phyloP scores from a whole-genome alignment of 2,888 invertebrate genomes.

The Drosophila austrosaltans region DNA sequence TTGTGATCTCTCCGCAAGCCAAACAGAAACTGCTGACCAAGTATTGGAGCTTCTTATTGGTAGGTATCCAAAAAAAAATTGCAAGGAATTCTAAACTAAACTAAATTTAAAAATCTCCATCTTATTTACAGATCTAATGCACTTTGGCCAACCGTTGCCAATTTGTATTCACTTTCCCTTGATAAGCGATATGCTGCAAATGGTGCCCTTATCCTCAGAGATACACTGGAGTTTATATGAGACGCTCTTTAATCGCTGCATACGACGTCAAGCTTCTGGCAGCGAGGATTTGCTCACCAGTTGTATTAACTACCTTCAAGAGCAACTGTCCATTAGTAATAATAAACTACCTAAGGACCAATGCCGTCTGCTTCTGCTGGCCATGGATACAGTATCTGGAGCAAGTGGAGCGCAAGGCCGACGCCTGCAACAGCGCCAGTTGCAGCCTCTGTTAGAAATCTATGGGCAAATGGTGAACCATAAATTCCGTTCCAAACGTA shows the following conservation, averaged over 20 bases:
- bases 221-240: slow-evolving; percentile 73
- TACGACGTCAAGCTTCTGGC: slow-evolving; percentile 59
- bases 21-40: slow-evolving; percentile 44
- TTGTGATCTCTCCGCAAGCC: slow-evolving; percentile 63
- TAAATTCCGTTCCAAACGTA: slow-evolving; percentile 52
- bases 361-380: slow-evolving; percentile 68
- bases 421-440: slow-evolving; percentile 59
- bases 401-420: slow-evolving; percentile 58
- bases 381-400: slow-evolving; percentile 72
- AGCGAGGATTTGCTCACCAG: slow-evolving; percentile 67
- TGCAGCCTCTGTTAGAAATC: slow-evolving; percentile 60
- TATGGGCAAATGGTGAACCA: slow-evolving; percentile 51
- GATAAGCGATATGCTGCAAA: slow-evolving; percentile 59
- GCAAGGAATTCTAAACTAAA: no score
- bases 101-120: no score
- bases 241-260: slow-evolving; percentile 68
- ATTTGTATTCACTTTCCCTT: slow-evolving; percentile 72
- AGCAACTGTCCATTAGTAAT: slow-evolving; percentile 36
- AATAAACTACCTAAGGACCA: slow-evolving; percentile 42
- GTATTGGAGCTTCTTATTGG: slow-evolving; percentile 59
- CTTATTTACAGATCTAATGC: slow-evolving; percentile 71
- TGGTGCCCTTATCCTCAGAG: slow-evolving; percentile 61
- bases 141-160: slow-evolving; percentile 78
- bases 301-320: slow-evolving; percentile 54
- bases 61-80: slow-evolving; percentile 7